Evolutionary conservation across 2,888 invertebrate species (phyloP).

Genomic region (Phaonia tiefii): DNA sequence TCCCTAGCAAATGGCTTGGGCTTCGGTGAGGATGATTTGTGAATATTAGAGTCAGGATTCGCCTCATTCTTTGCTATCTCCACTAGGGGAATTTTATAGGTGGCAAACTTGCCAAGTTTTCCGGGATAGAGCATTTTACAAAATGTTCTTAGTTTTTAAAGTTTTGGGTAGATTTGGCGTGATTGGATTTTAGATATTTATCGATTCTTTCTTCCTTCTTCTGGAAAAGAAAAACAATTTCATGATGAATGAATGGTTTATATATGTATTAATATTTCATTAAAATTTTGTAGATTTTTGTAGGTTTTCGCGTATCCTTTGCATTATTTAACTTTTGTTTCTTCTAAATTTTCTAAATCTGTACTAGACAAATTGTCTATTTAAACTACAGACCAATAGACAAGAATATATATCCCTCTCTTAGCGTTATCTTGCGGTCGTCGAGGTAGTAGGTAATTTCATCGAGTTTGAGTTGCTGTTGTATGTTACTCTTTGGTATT

Average conservation of each 20-base stretch:
- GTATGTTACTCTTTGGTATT: too few species aligned
- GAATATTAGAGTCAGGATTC: background rate
- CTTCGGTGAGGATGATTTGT: conserved; percentile 3
- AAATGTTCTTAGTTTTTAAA: background rate
- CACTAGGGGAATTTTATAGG: conserved; percentile 37
- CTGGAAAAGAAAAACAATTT: background rate
- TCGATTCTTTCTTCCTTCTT: conserved; percentile 13
- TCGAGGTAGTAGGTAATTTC: too few species aligned
- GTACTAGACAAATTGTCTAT: conserved; percentile 48
- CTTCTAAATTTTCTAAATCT: conserved; percentile 8
- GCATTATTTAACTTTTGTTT: conserved; percentile 21
- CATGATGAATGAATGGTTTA: too few species aligned
- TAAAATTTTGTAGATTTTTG: conserved; percentile 10
- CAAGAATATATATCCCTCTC: too few species aligned
- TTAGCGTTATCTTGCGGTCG: too few species aligned
- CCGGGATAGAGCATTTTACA: background rate
- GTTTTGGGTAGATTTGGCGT: background rate
- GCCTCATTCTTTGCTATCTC: conserved; percentile 48
- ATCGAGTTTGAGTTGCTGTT: too few species aligned
- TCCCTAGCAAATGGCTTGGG: background rate
- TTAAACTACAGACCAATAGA: too few species aligned
- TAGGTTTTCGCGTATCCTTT: conserved; percentile 18
- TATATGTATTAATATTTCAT: too few species aligned
- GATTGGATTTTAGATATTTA: conserved; percentile 1
- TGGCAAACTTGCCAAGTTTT: background rate